Evolutionary conservation across 2,113 vertebrate genomes (phyloP).

Genomic region (Sylvia atricapilla): DNA sequence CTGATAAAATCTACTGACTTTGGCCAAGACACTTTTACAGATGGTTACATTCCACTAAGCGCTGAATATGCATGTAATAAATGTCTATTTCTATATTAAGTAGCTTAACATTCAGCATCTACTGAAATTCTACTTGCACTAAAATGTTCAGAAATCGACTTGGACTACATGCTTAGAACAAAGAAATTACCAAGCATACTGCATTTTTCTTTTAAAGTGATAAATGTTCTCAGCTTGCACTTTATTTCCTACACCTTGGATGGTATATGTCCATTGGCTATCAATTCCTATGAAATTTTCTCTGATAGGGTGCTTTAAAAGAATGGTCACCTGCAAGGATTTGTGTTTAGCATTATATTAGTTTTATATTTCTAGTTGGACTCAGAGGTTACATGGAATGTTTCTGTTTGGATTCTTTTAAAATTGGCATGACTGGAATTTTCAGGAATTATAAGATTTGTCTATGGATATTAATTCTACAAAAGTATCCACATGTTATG

Average conservation of each 20-base stretch:
- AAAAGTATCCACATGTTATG: background rate
- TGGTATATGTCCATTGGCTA: background rate
- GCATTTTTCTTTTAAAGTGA: background rate
- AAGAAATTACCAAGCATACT: background rate
- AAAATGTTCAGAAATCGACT: background rate
- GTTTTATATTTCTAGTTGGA: background rate
- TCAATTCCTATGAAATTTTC: background rate
- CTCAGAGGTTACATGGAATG: background rate
- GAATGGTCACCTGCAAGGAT: background rate
- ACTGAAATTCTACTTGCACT: background rate
- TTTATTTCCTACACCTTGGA: background rate
- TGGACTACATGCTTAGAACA: background rate
- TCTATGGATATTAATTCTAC: background rate
- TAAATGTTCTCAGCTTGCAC: background rate
- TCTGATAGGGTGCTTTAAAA: background rate
- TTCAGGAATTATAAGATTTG: background rate
- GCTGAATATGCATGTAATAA: background rate
- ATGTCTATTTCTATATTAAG: background rate
- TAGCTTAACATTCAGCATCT: background rate
- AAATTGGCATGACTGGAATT: background rate
- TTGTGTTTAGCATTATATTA: background rate
- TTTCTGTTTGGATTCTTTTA: background rate
- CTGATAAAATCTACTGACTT: background rate
- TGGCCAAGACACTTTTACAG: background rate
- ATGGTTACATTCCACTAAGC: background rate